Evolutionary conservation across 2,113 vertebrate genomes (phyloP), one percentile per base, ranked within the genome.

Genomic region (Accipiter virgatus): DNA sequence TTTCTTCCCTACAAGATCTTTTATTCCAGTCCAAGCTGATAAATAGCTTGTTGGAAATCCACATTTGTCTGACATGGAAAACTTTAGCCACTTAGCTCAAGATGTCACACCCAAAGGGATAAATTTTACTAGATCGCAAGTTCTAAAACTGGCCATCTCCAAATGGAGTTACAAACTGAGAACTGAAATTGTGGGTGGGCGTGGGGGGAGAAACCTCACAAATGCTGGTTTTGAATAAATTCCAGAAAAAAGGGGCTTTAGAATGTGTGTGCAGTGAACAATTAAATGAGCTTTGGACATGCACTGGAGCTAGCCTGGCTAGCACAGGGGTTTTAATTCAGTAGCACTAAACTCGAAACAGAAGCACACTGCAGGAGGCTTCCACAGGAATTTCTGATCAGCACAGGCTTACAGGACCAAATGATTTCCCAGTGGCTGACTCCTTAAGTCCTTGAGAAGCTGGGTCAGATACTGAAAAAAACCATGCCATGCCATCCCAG

Each of bases 151-250:
- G 70, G 34, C 25, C 32, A 12, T 74, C 27, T 62, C 48, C 67
- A 65, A 50, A 52, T 25, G 18, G 13, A 38, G n/a, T 83, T 72
- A 73, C 25, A 84, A 65, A 83, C 21, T 48, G 16, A 88, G n/a
- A 82, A 65, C 3, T 80, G 19, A 55, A 61, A 61, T 23, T 45
- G 20, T 1, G 1, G 23, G 20, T 1, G 1, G 23, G 7, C 8
- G 34, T 3, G 3, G 16, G 7, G 14, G 23, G 0, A 59, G 9
- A 83, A 83, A 48, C 8, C 47, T 73, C 31, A 73, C 25, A 91
- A 95, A 83, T 9, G 7, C 3, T 62, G 5, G 16, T 36, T 89
- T 81, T 81, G 3, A 65, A 66, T 52, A 61, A 56, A 26, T 27
- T 73, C 27, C 0, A 27, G 42, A 34, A 63, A 77, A 75, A 67